Base-by-base conservation (phyloP, 35 echinoderm and acorn worm genomes). In the Holothuria glaberrima region DNA sequence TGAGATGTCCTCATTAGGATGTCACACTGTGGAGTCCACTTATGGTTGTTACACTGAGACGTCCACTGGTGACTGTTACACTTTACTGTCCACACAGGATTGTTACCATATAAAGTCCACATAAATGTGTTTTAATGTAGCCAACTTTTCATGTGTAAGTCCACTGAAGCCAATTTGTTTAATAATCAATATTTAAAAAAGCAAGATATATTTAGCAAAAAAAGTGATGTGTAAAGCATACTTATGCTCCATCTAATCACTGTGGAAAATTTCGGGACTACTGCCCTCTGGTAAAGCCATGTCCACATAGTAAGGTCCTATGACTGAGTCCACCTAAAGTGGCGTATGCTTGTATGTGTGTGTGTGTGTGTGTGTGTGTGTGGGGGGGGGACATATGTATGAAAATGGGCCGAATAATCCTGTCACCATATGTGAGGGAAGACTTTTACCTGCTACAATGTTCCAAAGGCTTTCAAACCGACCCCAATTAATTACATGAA, bases 91-190 rank as follows among this genome's bases (percentile, higher is more conserved):
- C 9, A 68, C 64, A 28, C 22, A 68, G 64, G 1, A 32, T 26
- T 25, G 24, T 68, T 68, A 68, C 64, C 9, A 32, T 68, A 19
- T 28, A 20, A 32, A 28, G 64, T 68, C 64, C 64, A 68, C 64
- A 54, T 54, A 54, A 2, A 54, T 54, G 50, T 54, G 50, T 54
- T 32, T 6, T 68, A 6, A 32, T 6, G 5, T 68, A 68, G 12
- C 64, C 64, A 68, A 68, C 64, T 68, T 68, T 19, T 68, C 64
- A 68, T 12, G 64, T 68, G 64, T 68, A 68, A 68, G 64, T 68
- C 64, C 64, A 32, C 64, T 68, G 1, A 68, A 68, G n/a, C 64
- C 30, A 32, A 12, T 1, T 68, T 68, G 64, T 68, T 10, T 14
- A 28, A 68, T 32, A 0, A 19, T 26, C 12, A 32, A 68, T 68